phyloP scores from a whole-genome alignment of 2,113 vertebrate species.

The Cryptotis parvus region DNA sequence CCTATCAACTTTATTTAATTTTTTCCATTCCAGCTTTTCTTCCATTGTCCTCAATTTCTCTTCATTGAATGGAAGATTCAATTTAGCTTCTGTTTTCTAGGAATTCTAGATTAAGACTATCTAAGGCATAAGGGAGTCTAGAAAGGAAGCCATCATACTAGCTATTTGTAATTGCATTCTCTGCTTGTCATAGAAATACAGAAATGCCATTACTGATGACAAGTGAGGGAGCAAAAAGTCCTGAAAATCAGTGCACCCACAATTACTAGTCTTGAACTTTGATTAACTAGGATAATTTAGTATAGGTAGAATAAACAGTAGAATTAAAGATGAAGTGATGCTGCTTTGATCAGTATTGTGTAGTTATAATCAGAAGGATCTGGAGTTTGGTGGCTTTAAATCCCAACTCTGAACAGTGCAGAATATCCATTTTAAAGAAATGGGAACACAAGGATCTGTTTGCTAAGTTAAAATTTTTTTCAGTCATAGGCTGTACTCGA shows the following conservation, averaged over 20 bases:
- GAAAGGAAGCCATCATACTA: neutral
- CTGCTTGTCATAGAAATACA: neutral
- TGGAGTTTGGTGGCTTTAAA: neutral
- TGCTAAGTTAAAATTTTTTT: neutral
- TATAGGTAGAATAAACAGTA: neutral
- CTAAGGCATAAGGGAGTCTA: neutral
- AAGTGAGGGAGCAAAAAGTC: neutral
- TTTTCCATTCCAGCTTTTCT: neutral
- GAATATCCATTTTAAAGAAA: no score
- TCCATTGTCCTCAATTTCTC: constrained; percentile 28
- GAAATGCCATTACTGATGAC: neutral
- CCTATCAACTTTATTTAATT: constrained; percentile 37
- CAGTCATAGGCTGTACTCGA: no score
- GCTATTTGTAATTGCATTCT: neutral
- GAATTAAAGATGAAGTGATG: neutral
- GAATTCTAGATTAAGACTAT: neutral
- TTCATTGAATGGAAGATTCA: constrained; percentile 1
- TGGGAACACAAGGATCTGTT: neutral
- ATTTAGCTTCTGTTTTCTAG: constrained; percentile 12
- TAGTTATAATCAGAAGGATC: neutral
- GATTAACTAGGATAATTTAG: constrained; percentile 12
- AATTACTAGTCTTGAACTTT: neutral
- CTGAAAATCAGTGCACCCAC: constrained; percentile 8
- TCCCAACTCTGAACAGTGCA: no score
- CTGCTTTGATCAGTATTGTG: neutral